Conservation (phyloP, 2,888 invertebrate species). For the Drosophila dives region DNA sequence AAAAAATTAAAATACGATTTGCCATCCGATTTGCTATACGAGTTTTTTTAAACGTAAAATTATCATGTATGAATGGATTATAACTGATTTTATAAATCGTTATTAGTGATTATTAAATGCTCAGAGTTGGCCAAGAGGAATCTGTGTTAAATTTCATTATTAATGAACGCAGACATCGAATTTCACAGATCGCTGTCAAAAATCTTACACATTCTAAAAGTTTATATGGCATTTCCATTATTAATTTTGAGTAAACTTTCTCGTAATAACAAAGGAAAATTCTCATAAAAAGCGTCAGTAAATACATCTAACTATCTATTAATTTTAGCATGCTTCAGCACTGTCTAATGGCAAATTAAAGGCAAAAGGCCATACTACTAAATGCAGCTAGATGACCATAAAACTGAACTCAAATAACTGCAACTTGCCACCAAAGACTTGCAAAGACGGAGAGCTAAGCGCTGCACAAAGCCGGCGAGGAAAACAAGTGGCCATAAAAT, state of each 20-base stretch:
- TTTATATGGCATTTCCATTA: neutral
- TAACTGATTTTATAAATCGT: neutral
- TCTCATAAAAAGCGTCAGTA: neutral
- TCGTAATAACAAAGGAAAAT: neutral
- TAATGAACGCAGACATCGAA: neutral
- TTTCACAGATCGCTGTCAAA: neutral
- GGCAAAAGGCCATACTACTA: constrained; percentile 30
- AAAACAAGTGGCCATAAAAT: constrained; percentile 81
- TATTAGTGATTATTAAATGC: neutral
- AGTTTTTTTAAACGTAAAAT: neutral
- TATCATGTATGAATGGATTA: neutral
- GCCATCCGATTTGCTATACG: constrained; percentile 25
- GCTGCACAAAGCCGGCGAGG: constrained; percentile 39
- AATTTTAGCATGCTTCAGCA: constrained; percentile 37
- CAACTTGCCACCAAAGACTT: constrained; percentile 12
- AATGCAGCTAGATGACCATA: constrained; percentile 53
- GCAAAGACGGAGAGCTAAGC: constrained; percentile 13
- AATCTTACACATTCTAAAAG: neutral
- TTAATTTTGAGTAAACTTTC: neutral
- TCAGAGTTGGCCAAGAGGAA: neutral
- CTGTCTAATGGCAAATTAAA: constrained; percentile 62
- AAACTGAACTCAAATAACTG: constrained; percentile 54
- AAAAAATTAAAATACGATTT: constrained; percentile 16
- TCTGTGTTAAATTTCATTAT: neutral
- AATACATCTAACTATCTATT: constrained; percentile 14